Conservation (phyloP, 1,140 invertebrate species). For the Hyles vespertilio region DNA sequence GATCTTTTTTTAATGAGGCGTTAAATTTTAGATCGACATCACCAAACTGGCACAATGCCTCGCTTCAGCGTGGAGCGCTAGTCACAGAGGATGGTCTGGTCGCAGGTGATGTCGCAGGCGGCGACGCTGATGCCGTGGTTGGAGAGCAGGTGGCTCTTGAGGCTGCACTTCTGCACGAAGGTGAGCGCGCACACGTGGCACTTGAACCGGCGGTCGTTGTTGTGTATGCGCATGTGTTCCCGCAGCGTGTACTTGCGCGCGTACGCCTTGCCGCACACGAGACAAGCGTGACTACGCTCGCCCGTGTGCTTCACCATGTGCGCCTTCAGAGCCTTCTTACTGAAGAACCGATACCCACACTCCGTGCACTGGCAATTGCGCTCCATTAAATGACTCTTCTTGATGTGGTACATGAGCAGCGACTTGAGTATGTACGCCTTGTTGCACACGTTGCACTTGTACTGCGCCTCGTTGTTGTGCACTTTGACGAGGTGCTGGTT, state of each 20-base stretch:
- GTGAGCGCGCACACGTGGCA: slow-evolving; percentile 62
- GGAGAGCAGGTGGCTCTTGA: slow-evolving; percentile 50
- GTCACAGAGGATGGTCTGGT: not conserved
- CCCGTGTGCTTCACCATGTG: slow-evolving; percentile 79
- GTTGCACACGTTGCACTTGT: slow-evolving; percentile 62
- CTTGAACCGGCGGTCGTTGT: slow-evolving; percentile 54
- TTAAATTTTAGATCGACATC: no score
- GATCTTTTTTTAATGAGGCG: no score
- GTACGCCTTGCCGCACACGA: slow-evolving; percentile 80
- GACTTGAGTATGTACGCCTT: slow-evolving; percentile 50
- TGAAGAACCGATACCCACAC: slow-evolving; percentile 74
- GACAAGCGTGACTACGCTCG: slow-evolving; percentile 82
- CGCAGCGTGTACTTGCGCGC: slow-evolving; percentile 75
- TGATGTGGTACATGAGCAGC: slow-evolving; percentile 56
- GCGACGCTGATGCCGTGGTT: slow-evolving; percentile 60
- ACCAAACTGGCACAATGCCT: no score
- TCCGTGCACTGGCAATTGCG: slow-evolving; percentile 63
- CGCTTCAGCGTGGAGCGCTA: not conserved
- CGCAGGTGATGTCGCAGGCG: slow-evolving; percentile 44
- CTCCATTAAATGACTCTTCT: slow-evolving; percentile 62
- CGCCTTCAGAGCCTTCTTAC: slow-evolving; percentile 68
- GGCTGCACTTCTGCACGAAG: slow-evolving; percentile 60
- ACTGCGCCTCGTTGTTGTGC: slow-evolving; percentile 53
- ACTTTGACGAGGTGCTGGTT: slow-evolving; percentile 61
- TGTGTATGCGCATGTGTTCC: slow-evolving; percentile 78